Base-by-base conservation (phyloP, 1,140 invertebrate genomes). In the Drosophila dunni region DNA sequence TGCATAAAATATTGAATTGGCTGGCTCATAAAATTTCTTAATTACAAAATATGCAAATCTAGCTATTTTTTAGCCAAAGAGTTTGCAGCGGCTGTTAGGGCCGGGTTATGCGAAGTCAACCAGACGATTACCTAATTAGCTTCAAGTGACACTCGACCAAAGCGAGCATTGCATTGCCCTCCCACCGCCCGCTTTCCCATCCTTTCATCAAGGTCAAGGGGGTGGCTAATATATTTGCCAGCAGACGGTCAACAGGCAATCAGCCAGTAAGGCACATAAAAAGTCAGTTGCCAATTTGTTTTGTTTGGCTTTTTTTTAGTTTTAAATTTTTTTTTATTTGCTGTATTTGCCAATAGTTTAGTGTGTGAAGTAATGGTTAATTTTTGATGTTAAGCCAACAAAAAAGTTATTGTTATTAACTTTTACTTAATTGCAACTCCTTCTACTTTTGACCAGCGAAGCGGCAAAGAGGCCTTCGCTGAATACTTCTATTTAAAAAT, bases 321-420 rank as follows among this genome's bases (percentile, higher is more conserved):
- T 29, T 29, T 29, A 3, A 2, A 29, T 2, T 29, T 29, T 29
- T 29, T 29, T 29, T 29, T 29, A 24, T 29, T 3, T 29, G 24
- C 24, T 29, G 24, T 29, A 29, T 29, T 29, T 88, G 66, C 54
- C 60, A 70, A 84, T 78, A 80, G 78, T 89, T 29, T 89, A 88
- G 79, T 80, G 38, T 45, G 65, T 89, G 71, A 83, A 80, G 77
- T 89, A 83, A 83, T 81, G 69, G 77, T 67, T 77, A 74, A 80
- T 83, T 88, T 85, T 56, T 67, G 24, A 66, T 82, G 66, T 71
- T 83, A 68, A 74, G 53, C 65, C 80, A 68, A 72, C 68, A 88
- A 71, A 78, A 58, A 73, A 65, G 10, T 11, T 54, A 72, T 72
- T 79, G 62, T 69, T 75, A 53, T 77, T 65, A 72, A 79, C 58